A percentile compares a stretch with the other conserved stretches of the same genome.
Evolutionary conservation across 2,888 invertebrate genomes (phyloP).

Genomic region (Drosophila dives): DNA sequence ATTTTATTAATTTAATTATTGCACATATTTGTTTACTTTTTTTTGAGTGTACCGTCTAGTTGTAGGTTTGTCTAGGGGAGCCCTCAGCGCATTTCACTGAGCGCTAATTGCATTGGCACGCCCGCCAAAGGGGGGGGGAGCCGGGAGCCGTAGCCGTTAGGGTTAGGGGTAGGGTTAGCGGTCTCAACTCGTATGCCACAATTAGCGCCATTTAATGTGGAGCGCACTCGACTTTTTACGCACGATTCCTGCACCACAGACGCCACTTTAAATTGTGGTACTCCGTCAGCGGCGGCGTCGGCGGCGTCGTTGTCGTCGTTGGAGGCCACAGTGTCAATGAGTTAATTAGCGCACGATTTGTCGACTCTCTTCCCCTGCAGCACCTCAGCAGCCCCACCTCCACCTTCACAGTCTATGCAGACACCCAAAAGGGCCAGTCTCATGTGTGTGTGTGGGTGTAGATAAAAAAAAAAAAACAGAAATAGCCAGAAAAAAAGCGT

Average conservation of each 20-base stretch:
- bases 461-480: conserved; percentile 11
- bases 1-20: neutral
- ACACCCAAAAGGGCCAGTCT: conserved; percentile 25
- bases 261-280: conserved; percentile 64
- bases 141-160: neutral
- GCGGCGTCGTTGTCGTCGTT: conserved; percentile 15
- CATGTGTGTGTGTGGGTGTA: conserved; percentile 34
- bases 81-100: conserved; percentile 44
- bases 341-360: conserved; percentile 79
- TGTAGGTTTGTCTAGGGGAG: conserved; percentile 1
- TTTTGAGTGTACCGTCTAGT: conserved; percentile 1
- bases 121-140: conserved; percentile 12
- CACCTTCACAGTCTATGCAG: neutral
- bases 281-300: neutral
- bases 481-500: conserved; percentile 39
- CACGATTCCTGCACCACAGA: conserved; percentile 74
- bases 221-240: conserved; percentile 77
- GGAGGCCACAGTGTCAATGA: conserved; percentile 77
- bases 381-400: neutral
- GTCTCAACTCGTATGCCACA: conserved; percentile 63
- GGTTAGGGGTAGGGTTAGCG: conserved; percentile 1
- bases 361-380: conserved; percentile 36
- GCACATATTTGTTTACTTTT: neutral
- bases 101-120: conserved; percentile 78
- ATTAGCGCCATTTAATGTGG: conserved; percentile 81